Base-by-base conservation (phyloP, 2,888 invertebrate genomes). In the Volucella inflata region DNA sequence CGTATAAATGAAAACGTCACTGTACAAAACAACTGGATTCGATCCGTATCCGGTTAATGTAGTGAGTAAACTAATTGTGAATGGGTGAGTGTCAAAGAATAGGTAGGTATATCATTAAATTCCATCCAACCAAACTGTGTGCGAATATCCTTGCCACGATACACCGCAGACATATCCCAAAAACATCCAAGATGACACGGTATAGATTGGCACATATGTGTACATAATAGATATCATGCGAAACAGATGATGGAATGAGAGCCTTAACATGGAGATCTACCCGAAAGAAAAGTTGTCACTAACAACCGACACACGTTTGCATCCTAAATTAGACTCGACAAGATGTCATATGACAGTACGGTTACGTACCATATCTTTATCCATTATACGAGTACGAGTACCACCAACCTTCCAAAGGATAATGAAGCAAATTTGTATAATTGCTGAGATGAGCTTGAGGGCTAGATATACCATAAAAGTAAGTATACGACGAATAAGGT, bases 21-120 rank as follows among this genome's bases (percentile, higher is more conserved):
- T 30, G 44, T 55, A 51, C 62, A 1, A 1, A 11, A 50, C 6
- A 42, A 8, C 14, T 17, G 12, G 51, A 14, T 21, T 10, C 17
- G 9, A 11, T 21, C 59, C 44, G 36, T 74, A 55, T 55, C 46
- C 57, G 65, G 77, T 60, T 77, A 68, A 78, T 83, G 79, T 55
- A 59, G 50, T 53, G 67, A 71, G 48, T 76, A 55, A 80, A 80
- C 84, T 85, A 85, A 80, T 80, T 76, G 64, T 48, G 65, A 79
- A 59, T 59, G 38, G 42, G 44, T 17, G 30, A 60, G 57, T 59
- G n/a, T 57, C 42, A 44, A n/a, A 12, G n/a, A 44, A 17, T n/a
- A n/a, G n/a, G n/a, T n/a, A n/a, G n/a, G n/a, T n/a, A 17, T 68
- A n/a, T 57, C 50, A 59, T 53, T 59, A 67, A 57, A 70, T 70